These are phyloP conservation scores for Macroglossus sobrinus DNA, from an alignment of 2,113 vertebrate genomes.

Conservation along the genomic window DNA sequence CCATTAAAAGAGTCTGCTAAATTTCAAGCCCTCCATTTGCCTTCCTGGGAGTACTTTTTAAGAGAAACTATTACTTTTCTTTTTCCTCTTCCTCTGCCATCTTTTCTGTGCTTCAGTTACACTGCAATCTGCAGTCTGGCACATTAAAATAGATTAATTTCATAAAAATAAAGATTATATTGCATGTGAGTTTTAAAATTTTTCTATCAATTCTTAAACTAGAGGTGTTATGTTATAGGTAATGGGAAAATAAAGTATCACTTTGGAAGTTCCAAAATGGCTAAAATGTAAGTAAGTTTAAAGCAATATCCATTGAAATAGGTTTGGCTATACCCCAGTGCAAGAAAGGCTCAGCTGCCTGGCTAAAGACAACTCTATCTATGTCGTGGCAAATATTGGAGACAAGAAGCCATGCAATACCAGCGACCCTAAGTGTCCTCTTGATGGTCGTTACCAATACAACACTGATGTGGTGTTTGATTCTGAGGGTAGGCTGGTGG, in stretches of 20 bases:
- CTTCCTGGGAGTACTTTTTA: neutral
- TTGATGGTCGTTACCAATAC: constrained; percentile 66
- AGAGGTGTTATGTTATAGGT: neutral
- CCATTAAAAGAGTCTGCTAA: neutral
- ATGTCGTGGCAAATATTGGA: constrained; percentile 86
- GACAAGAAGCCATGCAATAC: constrained; percentile 66
- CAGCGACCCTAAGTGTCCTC: constrained; percentile 57
- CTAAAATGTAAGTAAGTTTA: neutral
- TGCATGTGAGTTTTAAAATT: neutral
- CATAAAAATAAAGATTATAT: neutral
- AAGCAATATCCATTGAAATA: neutral
- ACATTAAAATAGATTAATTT: neutral
- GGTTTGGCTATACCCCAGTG: constrained; percentile 56
- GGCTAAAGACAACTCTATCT: constrained; percentile 81
- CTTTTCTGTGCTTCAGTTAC: neutral
- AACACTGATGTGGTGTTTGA: constrained; percentile 76
- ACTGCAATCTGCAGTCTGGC: neutral
- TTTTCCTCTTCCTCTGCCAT: neutral
- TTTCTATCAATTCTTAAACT: neutral
- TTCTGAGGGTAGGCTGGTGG: constrained; percentile 70
- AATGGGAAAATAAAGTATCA: neutral
- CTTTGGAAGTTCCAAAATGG: neutral
- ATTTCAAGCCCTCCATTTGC: neutral
- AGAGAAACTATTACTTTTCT: neutral
- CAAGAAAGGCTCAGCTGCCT: constrained; percentile 85